A percentile compares a stretch with the other conserved stretches of the same genome.
Conservation (phyloP, 2,113 vertebrate genomes). For the Notechis scutatus region DNA sequence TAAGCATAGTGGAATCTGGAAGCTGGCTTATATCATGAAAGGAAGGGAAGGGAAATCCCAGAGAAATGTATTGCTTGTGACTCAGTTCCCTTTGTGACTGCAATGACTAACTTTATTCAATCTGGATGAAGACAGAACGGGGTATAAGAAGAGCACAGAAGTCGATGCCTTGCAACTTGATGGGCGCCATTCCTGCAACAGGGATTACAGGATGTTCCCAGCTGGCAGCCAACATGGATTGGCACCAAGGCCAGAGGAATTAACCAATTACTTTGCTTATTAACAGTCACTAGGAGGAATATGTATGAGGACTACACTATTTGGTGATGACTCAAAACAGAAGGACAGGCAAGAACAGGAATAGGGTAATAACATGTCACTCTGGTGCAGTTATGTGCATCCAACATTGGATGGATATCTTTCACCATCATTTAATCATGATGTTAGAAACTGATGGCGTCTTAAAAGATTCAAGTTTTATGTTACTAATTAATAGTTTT, state of each 20-base stretch:
- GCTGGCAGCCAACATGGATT: not conserved
- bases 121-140: not conserved
- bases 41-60: not conserved
- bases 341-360: not conserved
- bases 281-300: not conserved
- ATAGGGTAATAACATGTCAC: not conserved
- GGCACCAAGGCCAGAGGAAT: not conserved
- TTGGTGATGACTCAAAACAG: not conserved
- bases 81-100: not conserved
- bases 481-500: not conserved
- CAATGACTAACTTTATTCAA: not conserved
- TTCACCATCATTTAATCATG: not conserved
- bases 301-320: not conserved
- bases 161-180: not conserved
- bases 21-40: not conserved
- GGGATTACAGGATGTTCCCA: not conserved
- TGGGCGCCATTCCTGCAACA: not conserved
- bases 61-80: not conserved
- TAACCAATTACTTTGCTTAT: not conserved
- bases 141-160: not conserved
- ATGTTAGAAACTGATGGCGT: not conserved
- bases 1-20: not conserved
- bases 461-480: not conserved
- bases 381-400: not conserved
- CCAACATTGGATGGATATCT: not conserved